Evolutionary conservation across 2,797 vertebrate genomes (phyloP), one percentile per base, ranked within the genome.

Genomic region (Gallinago stenura): DNA sequence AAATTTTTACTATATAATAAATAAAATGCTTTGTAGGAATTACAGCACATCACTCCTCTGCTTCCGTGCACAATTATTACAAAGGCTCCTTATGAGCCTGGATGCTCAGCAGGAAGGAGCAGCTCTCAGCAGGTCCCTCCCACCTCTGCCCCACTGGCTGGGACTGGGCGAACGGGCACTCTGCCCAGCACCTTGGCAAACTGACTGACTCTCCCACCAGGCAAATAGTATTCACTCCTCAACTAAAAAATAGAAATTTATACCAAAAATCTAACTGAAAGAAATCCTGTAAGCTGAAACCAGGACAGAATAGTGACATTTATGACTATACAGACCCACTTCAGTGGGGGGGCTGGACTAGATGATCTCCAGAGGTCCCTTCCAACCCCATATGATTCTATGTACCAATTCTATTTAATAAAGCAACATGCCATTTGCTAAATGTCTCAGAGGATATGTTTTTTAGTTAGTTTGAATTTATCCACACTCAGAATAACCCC

Each of bases 401-500:
- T 35, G 33, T 35, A 35, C 33, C 33, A 35, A 35, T 35, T 35
- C 33, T 35, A 35, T 35, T 35, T 35, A 35, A 35, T 22, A 86
- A 87, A 70, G 31, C 57, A 86, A 75, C 35, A 15, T 5, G 6
- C 3, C 19, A 31, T 61, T 80, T 95, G 35, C 45, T 53, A 70
- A 91, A 82, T 37, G 30, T 37, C 68, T 80, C 41, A 22, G 50
- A 83, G 28, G 20, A 26, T 60, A 66, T 7, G 6, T 61, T 90
- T 95, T 93, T 43, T 39, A 21, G 30, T 87, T n/a, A 30, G 37
- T 53, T 65, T 88, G 50, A 91, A 69, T 68, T 87, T 66, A 79
- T 14, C 18, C 41, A 61, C 30, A 45, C 30, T 43, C 43, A 61
- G 45, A 78, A 78, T 39, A 78, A 86, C 3, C 28, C 3, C 3